Evolutionary conservation across 2,888 invertebrate genomes (phyloP).

Genomic region (Subacronicta megacephala): DNA sequence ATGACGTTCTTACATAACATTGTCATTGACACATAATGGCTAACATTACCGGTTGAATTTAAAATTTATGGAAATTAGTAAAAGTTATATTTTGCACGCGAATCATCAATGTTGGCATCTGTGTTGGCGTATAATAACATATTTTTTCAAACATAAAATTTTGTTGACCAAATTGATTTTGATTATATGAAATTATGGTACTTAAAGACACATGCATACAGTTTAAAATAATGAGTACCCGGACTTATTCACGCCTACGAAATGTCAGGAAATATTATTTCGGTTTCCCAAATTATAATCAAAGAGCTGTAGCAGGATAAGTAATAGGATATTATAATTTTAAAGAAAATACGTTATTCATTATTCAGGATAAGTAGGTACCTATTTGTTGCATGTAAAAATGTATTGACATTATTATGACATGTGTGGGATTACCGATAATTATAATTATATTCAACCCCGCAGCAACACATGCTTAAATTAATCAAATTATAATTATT

Average conservation of each 20-base stretch:
- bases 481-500: slow-evolving; percentile 2
- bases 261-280: slow-evolving; percentile 23
- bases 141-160: slow-evolving; percentile 28
- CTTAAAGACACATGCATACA: slow-evolving; percentile 29
- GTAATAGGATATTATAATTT: slow-evolving; percentile 38
- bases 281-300: slow-evolving; percentile 30
- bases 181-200: slow-evolving; percentile 52
- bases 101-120: slow-evolving; percentile 54
- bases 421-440: slow-evolving; percentile 22
- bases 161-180: slow-evolving; percentile 41
- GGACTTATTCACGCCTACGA: slow-evolving; percentile 30
- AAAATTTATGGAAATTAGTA: slow-evolving; percentile 70
- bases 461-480: slow-evolving; percentile 16
- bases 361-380: background rate
- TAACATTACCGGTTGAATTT: slow-evolving; percentile 62
- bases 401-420: slow-evolving; percentile 12
- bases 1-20: slow-evolving; percentile 65
- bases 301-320: slow-evolving; percentile 49
- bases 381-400: background rate
- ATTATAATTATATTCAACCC: slow-evolving; percentile 12
- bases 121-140: slow-evolving; percentile 61
- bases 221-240: slow-evolving; percentile 35
- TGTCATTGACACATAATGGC: slow-evolving; percentile 55
- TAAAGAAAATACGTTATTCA: slow-evolving; percentile 5
- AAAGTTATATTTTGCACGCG: slow-evolving; percentile 62